Percentiles rank a stretch among this genome's conserved stretches.
These are phyloP conservation scores for Nycticorax nycticorax DNA, from an alignment of 2,113 vertebrate genomes.

Conservation along the genomic window DNA sequence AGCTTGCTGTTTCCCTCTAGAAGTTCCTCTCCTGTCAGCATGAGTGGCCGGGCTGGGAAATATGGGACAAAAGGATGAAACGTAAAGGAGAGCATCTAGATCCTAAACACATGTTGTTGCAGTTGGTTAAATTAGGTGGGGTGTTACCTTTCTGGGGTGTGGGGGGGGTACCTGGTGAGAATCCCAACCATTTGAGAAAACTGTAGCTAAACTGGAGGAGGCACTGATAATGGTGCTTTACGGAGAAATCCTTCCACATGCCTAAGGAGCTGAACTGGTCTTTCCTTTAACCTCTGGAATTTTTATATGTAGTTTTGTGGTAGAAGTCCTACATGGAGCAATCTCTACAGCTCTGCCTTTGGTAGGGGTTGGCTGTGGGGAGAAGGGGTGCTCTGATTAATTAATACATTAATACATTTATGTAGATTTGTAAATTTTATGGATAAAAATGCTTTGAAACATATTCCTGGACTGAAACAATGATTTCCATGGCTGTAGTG, in stretches of 20 bases:
- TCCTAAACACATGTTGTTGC: neutral
- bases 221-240: neutral
- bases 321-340: neutral
- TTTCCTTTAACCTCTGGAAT: neutral
- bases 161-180: neutral
- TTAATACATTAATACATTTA: neutral
- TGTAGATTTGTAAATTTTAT: neutral
- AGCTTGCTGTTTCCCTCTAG: neutral
- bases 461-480: neutral
- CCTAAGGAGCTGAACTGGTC: neutral
- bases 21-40: neutral
- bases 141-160: neutral
- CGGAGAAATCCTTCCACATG: neutral
- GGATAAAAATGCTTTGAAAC: neutral
- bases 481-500: neutral
- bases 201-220: neutral
- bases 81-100: neutral
- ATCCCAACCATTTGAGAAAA: neutral
- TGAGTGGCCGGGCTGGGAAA: neutral
- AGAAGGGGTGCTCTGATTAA: neutral
- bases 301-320: neutral
- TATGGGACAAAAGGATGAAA: neutral
- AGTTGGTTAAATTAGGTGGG: neutral
- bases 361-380: neutral
- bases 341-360: neutral